Evolutionary conservation across 2,797 vertebrate genomes (phyloP).

Genomic region (Dicrostonyx torquatus): DNA sequence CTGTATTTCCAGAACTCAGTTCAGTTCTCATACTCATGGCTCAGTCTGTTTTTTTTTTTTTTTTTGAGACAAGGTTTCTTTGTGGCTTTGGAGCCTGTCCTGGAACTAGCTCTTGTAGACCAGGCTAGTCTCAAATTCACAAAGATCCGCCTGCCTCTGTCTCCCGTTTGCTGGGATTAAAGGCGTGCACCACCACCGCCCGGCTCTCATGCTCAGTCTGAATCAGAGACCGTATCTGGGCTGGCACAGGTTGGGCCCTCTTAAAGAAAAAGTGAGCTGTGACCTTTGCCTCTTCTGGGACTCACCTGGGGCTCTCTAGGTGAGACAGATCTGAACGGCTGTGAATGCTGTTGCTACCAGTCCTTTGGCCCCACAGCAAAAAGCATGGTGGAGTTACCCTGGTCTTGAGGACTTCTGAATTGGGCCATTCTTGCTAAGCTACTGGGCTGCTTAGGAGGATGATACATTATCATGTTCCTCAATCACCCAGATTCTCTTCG

Average conservation of each 20-base stretch:
- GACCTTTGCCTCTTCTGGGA: background rate
- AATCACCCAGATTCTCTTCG: background rate
- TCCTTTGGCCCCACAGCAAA: background rate
- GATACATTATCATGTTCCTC: background rate
- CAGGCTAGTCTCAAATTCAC: no score
- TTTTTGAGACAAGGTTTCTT: no score
- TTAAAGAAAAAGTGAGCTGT: no score
- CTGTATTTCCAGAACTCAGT: background rate
- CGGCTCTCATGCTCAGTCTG: background rate
- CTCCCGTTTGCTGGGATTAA: no score
- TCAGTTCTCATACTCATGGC: background rate
- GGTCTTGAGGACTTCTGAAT: background rate
- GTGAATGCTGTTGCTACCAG: background rate
- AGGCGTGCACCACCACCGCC: no score
- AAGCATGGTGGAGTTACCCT: background rate
- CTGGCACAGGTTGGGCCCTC: background rate
- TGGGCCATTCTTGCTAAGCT: background rate
- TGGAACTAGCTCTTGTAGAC: no score
- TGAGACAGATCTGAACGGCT: background rate
- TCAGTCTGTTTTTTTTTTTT: no score
- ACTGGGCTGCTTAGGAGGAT: background rate
- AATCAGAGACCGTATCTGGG: background rate
- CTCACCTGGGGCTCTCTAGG: background rate
- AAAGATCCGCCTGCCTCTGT: no score
- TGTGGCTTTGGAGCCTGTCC: no score